Evolutionary conservation across 2,797 vertebrate genomes (phyloP).

Genomic region (Acrocephalus scirpaceus): DNA sequence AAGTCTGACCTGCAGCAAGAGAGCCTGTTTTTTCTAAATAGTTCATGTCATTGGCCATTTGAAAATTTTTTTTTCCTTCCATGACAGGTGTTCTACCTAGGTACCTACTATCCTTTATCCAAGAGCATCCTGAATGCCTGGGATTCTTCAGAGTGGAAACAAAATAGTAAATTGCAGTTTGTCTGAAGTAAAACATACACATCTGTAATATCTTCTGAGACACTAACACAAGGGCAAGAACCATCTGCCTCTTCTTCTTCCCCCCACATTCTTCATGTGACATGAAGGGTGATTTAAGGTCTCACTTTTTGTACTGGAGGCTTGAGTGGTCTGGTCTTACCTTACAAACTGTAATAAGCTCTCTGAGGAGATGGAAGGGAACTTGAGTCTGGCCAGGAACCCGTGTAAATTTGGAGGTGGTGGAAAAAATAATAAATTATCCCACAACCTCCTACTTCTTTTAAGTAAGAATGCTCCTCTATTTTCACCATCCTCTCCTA

Average conservation of each 20-base stretch:
- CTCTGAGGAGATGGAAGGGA: conserved; percentile 1
- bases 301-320: not conserved
- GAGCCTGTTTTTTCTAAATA: conserved; percentile 65
- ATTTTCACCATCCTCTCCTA: not conserved
- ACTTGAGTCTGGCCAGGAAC: not conserved
- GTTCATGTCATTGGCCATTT: conserved; percentile 57
- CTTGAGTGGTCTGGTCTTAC: conserved; percentile 2
- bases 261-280: no score
- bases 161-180: conserved; percentile 30
- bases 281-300: not conserved
- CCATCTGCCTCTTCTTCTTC: not conserved
- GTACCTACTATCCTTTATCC: conserved; percentile 19
- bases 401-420: not conserved
- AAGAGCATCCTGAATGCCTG: conserved; percentile 10
- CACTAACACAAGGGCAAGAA: conserved; percentile 8
- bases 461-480: not conserved
- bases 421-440: not conserved
- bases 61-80: conserved; percentile 59
- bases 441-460: not conserved
- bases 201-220: not conserved
- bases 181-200: conserved; percentile 25
- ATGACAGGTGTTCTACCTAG: conserved; percentile 17
- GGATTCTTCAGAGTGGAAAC: conserved; percentile 53
- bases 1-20: conserved; percentile 70
- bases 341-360: not conserved